phyloP scores from a whole-genome alignment of 1,140 invertebrate species.

The Rhyzopertha dominica region DNA sequence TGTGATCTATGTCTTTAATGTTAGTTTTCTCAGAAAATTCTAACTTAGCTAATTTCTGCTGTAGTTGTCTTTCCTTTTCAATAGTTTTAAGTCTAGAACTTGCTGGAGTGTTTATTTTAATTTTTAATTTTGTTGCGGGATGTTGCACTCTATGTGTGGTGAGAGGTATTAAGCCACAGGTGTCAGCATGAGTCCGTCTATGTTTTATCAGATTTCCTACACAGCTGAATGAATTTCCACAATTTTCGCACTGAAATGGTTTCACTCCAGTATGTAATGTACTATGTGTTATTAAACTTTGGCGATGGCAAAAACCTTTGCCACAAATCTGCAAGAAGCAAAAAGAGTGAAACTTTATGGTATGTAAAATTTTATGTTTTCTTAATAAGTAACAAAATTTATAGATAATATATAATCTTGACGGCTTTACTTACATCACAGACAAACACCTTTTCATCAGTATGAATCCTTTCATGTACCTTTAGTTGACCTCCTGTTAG shows the following conservation, averaged over 20 bases:
- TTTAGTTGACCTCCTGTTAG: constrained; percentile 34
- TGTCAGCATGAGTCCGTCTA: constrained; percentile 42
- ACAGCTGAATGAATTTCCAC: constrained; percentile 45
- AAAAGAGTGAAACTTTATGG: no score
- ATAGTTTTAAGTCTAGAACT: constrained; percentile 20
- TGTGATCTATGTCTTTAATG: not conserved
- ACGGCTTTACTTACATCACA: constrained; percentile 42
- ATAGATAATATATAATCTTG: constrained; percentile 1
- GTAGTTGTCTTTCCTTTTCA: constrained; percentile 15
- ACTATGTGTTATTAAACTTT: constrained; percentile 49
- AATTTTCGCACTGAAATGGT: constrained; percentile 45
- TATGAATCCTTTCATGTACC: constrained; percentile 48
- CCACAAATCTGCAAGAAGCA: constrained; percentile 47
- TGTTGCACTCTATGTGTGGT: constrained; percentile 30
- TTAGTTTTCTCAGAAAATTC: not conserved
- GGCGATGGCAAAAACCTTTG: constrained; percentile 51
- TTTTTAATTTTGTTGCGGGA: constrained; percentile 28
- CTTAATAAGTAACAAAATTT: no score
- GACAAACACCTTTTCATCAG: constrained; percentile 49
- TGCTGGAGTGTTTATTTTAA: constrained; percentile 31
- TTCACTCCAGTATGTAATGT: constrained; percentile 51
- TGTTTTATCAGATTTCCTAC: constrained; percentile 47
- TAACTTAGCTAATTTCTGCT: constrained; percentile 11
- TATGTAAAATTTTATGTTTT: constrained; percentile 3
- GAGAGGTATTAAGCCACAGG: constrained; percentile 38